A percentile compares a stretch with the other conserved stretches of the same genome.
phyloP scores from a whole-genome alignment of 2,888 invertebrate genomes.

The Sylvicola cinctus region DNA sequence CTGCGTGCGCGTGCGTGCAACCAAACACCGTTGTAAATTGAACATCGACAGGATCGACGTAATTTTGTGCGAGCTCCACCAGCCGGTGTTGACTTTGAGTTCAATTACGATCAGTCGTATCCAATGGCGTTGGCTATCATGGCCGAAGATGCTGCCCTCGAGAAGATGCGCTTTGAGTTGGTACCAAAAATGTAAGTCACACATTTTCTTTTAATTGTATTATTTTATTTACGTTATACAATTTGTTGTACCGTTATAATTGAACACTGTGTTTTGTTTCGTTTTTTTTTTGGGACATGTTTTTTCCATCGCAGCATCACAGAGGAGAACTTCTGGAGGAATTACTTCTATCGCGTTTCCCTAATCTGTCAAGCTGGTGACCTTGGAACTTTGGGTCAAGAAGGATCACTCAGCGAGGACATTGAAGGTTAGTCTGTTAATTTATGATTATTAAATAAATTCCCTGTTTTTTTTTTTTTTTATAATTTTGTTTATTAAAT shows the following conservation, averaged over 20 bases:
- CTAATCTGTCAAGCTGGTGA: constrained; percentile 95
- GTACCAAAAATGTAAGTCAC: constrained; percentile 90
- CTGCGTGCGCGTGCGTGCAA: too few relatives aligned
- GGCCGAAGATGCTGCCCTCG: constrained; percentile 85
- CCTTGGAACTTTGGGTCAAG: constrained; percentile 25
- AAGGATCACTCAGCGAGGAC: constrained; percentile 21
- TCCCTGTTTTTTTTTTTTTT: constrained; percentile 6
- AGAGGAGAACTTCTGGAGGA: constrained; percentile 98
- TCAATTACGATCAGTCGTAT: constrained; percentile 82
- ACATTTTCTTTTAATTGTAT: neutral
- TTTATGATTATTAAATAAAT: neutral
- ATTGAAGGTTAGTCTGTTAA: constrained; percentile 20
- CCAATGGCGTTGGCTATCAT: constrained; percentile 89
- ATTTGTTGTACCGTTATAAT: too few relatives aligned
- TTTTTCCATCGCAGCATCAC: constrained; percentile 45
- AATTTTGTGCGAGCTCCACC: constrained; percentile 96
- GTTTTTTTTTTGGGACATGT: too few relatives aligned
- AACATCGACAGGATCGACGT: constrained; percentile 61
- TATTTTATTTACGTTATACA: too few relatives aligned
- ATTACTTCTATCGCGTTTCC: constrained; percentile 98
- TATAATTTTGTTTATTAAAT: too few relatives aligned
- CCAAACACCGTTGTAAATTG: too few relatives aligned
- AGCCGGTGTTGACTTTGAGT: constrained; percentile 84
- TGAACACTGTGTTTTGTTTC: too few relatives aligned
- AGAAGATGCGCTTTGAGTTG: constrained; percentile 97